phyloP scores from a whole-genome alignment of 2,888 invertebrate genomes.

The Mactromeris polynyma region DNA sequence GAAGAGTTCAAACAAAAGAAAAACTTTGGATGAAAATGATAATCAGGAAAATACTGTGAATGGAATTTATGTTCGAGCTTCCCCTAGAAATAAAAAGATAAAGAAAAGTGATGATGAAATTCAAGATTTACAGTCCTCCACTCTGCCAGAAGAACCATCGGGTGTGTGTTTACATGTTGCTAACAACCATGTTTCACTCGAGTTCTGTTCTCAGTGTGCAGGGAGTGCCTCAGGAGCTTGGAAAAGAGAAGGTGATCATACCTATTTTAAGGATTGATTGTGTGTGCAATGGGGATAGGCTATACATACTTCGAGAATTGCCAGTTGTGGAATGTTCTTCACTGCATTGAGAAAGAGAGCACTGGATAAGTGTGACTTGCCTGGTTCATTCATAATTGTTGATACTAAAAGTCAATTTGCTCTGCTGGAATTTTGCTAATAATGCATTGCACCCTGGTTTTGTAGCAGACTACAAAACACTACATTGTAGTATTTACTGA shows the following conservation, averaged over 20 bases:
- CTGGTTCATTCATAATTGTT: too few species aligned
- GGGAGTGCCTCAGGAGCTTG: conserved; percentile 60
- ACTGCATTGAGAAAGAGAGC: neutral
- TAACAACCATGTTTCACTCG: conserved; percentile 72
- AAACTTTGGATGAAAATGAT: conserved; percentile 30
- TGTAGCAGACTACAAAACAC: too few species aligned
- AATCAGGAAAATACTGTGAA: conserved; percentile 30
- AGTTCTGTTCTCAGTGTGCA: conserved; percentile 73
- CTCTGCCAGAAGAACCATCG: conserved; percentile 29
- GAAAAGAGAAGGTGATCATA: conserved; percentile 67
- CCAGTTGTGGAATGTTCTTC: neutral
- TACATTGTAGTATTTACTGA: too few species aligned
- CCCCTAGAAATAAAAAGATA: conserved; percentile 26
- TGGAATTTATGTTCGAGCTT: conserved; percentile 52
- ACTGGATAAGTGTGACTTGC: too few species aligned
- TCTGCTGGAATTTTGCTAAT: too few species aligned
- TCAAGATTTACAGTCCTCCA: neutral
- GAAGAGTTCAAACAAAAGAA: neutral
- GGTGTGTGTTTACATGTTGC: conserved; percentile 77
- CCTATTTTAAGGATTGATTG: conserved; percentile 52
- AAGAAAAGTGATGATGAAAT: conserved; percentile 7
- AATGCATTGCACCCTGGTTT: too few species aligned
- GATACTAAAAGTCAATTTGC: too few species aligned
- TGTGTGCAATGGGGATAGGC: neutral
- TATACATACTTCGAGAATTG: neutral